These are phyloP conservation scores for Poeciliopsis paucimaculata DNA, from an alignment of 2,797 vertebrate species.

Conservation along the genomic window DNA sequence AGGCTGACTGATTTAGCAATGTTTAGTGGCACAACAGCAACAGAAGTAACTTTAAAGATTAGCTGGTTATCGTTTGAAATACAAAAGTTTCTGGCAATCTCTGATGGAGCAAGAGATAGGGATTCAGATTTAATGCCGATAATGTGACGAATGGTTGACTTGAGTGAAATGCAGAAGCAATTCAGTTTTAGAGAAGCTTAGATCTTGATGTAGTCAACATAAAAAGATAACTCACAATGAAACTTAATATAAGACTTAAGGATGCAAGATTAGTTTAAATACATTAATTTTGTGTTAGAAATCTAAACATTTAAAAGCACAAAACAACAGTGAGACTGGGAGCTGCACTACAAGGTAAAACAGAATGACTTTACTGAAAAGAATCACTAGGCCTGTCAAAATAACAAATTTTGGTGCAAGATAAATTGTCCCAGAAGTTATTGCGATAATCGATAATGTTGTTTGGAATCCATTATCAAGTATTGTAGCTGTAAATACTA, in stretches of 20 bases:
- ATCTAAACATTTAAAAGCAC: constrained; percentile 2
- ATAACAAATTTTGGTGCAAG: too few species aligned
- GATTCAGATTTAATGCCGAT: not conserved
- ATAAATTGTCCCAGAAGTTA: too few species aligned
- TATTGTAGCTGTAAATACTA: too few species aligned
- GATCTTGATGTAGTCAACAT: not conserved
- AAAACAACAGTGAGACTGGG: constrained; percentile 1
- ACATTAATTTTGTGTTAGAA: not conserved
- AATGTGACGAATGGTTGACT: not conserved
- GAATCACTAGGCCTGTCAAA: not conserved
- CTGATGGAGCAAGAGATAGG: not conserved
- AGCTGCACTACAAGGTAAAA: not conserved
- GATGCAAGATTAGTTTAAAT: not conserved
- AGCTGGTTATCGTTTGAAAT: not conserved
- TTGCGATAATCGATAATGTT: too few species aligned
- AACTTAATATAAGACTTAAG: not conserved
- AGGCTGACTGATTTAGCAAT: not conserved
- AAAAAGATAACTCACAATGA: not conserved
- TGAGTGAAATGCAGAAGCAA: not conserved
- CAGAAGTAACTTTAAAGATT: not conserved
- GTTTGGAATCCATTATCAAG: too few species aligned
- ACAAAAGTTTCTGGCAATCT: not conserved
- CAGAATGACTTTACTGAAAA: constrained; percentile 15
- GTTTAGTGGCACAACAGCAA: not conserved
- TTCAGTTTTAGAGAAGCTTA: not conserved